Percentiles rank a stretch among this genome's conserved stretches.
Conservation (phyloP, 2,113 vertebrate species). For the Neogale vison region DNA sequence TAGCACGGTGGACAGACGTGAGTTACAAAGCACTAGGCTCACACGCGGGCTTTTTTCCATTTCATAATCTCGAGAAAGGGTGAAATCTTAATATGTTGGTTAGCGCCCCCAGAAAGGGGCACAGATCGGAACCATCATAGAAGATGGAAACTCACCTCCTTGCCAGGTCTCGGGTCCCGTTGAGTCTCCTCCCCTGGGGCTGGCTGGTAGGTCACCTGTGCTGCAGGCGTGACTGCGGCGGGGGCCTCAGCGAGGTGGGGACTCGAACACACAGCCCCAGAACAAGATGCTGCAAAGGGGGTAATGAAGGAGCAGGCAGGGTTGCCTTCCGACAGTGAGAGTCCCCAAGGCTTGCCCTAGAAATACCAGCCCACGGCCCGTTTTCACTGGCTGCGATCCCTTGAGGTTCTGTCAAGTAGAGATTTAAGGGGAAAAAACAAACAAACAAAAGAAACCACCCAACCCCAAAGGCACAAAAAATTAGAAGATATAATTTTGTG, state of each 20-base stretch:
- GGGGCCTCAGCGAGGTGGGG: background rate
- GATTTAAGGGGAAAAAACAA: background rate
- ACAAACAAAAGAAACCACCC: too few species aligned
- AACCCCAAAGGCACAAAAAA: background rate
- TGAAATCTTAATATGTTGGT: background rate
- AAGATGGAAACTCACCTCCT: background rate
- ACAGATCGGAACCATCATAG: background rate
- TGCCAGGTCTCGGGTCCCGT: background rate
- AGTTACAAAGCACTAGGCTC: background rate
- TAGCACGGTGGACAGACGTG: accelerated
- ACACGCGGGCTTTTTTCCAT: background rate
- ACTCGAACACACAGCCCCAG: background rate
- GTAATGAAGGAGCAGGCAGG: background rate
- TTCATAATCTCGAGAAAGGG: background rate
- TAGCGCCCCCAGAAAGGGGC: background rate
- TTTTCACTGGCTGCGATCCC: background rate
- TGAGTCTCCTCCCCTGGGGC: background rate
- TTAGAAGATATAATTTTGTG: background rate
- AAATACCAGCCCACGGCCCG: background rate
- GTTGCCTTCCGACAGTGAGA: background rate
- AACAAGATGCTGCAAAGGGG: background rate
- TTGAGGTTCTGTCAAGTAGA: background rate
- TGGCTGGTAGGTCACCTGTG: background rate
- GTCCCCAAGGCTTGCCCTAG: background rate
- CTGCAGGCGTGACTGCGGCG: background rate